Evolutionary conservation across 2,113 vertebrate species (phyloP), one percentile per base, ranked within the genome.

Genomic region (Myanophis thanlyinensis): DNA sequence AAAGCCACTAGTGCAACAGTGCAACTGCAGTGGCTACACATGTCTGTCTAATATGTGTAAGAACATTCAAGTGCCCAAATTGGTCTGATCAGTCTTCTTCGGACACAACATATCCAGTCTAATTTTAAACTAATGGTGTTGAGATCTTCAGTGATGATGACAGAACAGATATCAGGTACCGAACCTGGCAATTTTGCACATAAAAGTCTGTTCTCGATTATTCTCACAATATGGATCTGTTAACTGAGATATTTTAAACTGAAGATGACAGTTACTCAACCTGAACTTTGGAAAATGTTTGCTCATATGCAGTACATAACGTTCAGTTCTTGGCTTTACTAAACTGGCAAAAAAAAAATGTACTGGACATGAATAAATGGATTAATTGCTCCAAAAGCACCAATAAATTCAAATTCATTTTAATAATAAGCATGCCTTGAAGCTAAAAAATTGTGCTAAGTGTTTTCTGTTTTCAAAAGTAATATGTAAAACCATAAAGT

Each of bases 271-370:
- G 30, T 49, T 49, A 88, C 7, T 88, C 35, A 52, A 53, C n/a
- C 47, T 88, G 51, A 51, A 22, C 35, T 52, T 54, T 22, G 30
- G 54, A 30, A 80, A 80, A 80, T 80, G 73, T 80, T 80, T 80
- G 73, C 35, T 80, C 35, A 48, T 35, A 48, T 67, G 62, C 40
- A 85, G 11, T 67, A 67, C 62, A 91, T 30, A 30, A 52, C 2
- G 10, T 91, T 91, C 35, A 10, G 51, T 85, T 91, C 51, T 91
- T 85, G 67, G 13, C 40, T 46, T 87, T n/a, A 87, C 27, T 62
- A 98, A 98, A 97, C 97, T 97, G 97, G 93, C 95, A 97, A 94
- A 67, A 67, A 59, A 59, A 59, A 23, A 54, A 67, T 95, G 94
- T 93, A 91, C 96, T 93, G 94, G 96, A 95, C 92, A 62, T 95